phyloP scores from a whole-genome alignment of 2,797 vertebrate genomes.

The Gadopsis bispinosus region DNA sequence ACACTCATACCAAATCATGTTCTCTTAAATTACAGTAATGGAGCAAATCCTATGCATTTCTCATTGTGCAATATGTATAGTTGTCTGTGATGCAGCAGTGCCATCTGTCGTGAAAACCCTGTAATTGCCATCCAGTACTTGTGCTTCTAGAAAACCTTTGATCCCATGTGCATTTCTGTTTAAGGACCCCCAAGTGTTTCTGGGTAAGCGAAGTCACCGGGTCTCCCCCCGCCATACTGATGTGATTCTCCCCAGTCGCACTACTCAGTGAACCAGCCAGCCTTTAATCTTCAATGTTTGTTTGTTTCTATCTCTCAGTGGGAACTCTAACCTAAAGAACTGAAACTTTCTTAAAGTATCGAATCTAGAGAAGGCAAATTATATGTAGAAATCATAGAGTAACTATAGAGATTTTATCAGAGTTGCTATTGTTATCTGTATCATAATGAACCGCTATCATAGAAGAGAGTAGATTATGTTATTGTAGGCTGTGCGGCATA shows the following conservation, averaged over 20 bases:
- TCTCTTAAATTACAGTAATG: slow-evolving; percentile 64
- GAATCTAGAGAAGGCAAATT: slow-evolving; percentile 80
- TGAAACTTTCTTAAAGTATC: slow-evolving; percentile 75
- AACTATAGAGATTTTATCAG: slow-evolving; percentile 84
- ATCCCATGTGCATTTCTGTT: slow-evolving; percentile 61
- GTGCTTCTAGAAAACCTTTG: slow-evolving; percentile 54
- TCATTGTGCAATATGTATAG: slow-evolving; percentile 79
- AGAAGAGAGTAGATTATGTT: slow-evolving; percentile 73
- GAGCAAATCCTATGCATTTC: slow-evolving; percentile 76
- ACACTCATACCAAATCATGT: slow-evolving; percentile 54
- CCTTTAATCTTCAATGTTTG: slow-evolving; percentile 78
- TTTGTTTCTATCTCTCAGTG: slow-evolving; percentile 76
- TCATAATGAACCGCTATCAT: slow-evolving; percentile 79
- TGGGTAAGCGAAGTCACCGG: slow-evolving; percentile 58
- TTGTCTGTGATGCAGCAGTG: slow-evolving; percentile 81
- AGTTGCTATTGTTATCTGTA: slow-evolving; percentile 83
- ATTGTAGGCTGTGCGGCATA: slow-evolving; percentile 65
- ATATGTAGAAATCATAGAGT: slow-evolving; percentile 84
- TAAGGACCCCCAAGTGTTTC: slow-evolving; percentile 51
- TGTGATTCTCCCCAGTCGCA: slow-evolving; percentile 73
- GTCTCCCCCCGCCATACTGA: slow-evolving; percentile 55
- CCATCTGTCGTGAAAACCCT: slow-evolving; percentile 78
- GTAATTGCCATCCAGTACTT: slow-evolving; percentile 73
- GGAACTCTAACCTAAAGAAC: slow-evolving; percentile 74
- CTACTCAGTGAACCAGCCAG: slow-evolving; percentile 83